These are phyloP conservation scores for Erinaceus europaeus DNA, from an alignment of 2,113 vertebrate genomes.

Conservation along the genomic window DNA sequence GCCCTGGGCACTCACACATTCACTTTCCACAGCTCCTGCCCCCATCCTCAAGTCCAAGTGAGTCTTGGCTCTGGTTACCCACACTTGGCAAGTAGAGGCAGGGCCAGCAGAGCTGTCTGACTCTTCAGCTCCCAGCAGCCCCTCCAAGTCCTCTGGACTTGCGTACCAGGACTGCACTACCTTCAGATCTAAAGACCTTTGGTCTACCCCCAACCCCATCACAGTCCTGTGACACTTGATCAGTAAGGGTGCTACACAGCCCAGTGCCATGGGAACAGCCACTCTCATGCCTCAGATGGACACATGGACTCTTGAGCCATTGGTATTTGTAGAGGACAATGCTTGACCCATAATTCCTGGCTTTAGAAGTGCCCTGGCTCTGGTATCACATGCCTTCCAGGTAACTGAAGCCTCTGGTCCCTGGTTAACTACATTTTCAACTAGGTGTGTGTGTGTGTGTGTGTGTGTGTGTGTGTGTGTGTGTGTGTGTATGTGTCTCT, in stretches of 20 bases:
- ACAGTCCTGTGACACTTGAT: no score
- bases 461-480: no score
- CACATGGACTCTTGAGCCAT: neutral
- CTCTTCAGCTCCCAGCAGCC: neutral
- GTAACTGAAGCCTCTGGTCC: no score
- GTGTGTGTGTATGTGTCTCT: no score
- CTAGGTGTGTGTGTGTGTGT: no score
- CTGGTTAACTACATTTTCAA: no score
- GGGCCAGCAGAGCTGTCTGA: fast-evolving
- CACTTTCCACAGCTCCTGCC: neutral
- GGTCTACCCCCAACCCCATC: fast-evolving
- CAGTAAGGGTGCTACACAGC: neutral
- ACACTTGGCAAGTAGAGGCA: neutral
- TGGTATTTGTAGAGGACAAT: no score
- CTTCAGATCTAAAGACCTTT: neutral
- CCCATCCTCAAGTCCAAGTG: neutral
- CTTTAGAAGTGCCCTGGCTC: no score
- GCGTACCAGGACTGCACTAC: neutral
- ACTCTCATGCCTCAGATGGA: neutral
- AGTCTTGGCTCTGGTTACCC: neutral
- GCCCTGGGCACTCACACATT: no score
- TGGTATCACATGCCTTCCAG: no score
- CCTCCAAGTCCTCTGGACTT: neutral
- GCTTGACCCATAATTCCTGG: no score
- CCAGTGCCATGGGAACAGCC: no score